phyloP scores from a whole-genome alignment of 2,888 invertebrate species.

The Coelinius sp. region DNA sequence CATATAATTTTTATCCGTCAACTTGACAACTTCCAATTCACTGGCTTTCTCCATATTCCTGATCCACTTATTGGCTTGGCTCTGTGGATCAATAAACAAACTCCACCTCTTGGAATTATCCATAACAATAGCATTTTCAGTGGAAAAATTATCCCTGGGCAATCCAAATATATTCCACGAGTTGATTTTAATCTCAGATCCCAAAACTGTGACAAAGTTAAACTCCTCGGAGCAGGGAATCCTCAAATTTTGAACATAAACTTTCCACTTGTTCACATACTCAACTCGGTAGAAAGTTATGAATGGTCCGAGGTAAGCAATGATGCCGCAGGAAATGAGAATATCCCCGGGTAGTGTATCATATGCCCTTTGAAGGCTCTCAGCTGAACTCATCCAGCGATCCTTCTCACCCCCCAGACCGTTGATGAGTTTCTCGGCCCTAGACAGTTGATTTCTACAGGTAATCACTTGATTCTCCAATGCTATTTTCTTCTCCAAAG shows the following conservation, averaged over 20 bases:
- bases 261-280: conserved; percentile 81
- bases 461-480: conserved; percentile 78
- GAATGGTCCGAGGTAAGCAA: conserved; percentile 91
- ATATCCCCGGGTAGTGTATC: conserved; percentile 92
- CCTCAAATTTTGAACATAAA: conserved; percentile 76
- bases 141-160: conserved; percentile 86
- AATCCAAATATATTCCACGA: conserved; percentile 88
- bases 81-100: conserved; percentile 87
- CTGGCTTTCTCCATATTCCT: conserved; percentile 85
- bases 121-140: conserved; percentile 88
- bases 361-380: conserved; percentile 80
- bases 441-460: conserved; percentile 86
- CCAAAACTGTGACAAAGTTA: conserved; percentile 82
- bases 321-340: conserved; percentile 88
- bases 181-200: conserved; percentile 89
- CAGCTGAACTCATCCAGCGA: conserved; percentile 86
- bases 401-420: conserved; percentile 91
- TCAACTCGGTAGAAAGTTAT: conserved; percentile 78
- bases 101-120: conserved; percentile 85
- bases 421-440: conserved; percentile 88
- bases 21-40: conserved; percentile 80
- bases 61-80: conserved; percentile 89
- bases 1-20: conserved; percentile 84
- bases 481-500: conserved; percentile 78
- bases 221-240: conserved; percentile 86